Evolutionary conservation across 2,888 invertebrate genomes (phyloP), one percentile per base, ranked within the genome.

Genomic region (Hydriomena furcata): DNA sequence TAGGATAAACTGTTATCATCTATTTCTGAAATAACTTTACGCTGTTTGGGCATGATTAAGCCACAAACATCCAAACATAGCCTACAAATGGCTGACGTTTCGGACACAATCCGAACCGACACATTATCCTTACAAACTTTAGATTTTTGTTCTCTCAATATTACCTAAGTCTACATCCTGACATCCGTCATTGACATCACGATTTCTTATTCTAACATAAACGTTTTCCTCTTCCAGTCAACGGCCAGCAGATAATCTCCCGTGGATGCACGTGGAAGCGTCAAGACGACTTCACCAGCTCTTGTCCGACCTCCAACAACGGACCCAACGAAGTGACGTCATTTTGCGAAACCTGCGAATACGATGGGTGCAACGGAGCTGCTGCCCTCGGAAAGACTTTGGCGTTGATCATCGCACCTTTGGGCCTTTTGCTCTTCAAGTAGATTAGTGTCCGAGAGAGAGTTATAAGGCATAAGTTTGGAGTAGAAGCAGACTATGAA

Each of bases 331-430:
- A 92, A 60, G 80, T 90, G 10, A 83, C 92, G 31, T 85, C 92
- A 34, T 93, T 91, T 82, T 95, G 95, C 63, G 92, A 92, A 69
- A 93, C 93, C 46, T 95, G 95, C 71, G 93, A 93, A 47, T 91
- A 91, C 21, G 94, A 94, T 60, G 92, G 92, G 1, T 95, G 95
- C 83, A 95, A 94, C 66, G 86, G 91, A 1, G 92, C 92, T 1
- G 73, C 86, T 1, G 74, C 88, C 7, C 65, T 91, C 34, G 84
- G 84, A 58, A 86, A 81, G 46, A 87, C 91, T 7, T 47, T 87
- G 17, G 84, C 91, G 0, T 63, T 91, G 12, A 63, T 91, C 23
- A 54, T 83, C 10, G 86, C 87, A 1, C 87, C 91, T 2, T 63
- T 90, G 1, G 76, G 75, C 12, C 63, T 88, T 20, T 59, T 89